Conservation (phyloP, 2,113 vertebrate genomes). For the Cygnus atratus region DNA sequence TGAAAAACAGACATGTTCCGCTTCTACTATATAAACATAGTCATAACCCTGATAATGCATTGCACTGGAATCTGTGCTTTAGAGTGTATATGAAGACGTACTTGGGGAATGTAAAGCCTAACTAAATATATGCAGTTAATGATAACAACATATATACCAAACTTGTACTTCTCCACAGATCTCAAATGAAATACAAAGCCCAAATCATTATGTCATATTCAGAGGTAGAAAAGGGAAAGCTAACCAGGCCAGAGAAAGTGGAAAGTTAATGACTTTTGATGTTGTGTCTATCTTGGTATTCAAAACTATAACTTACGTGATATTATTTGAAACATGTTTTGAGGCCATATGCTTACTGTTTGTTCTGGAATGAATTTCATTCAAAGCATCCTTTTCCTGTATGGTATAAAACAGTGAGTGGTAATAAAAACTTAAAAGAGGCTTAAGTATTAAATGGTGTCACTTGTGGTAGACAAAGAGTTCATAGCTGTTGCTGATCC, state of each 20-base stretch:
- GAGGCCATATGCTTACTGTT: conserved; percentile 6
- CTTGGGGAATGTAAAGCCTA: conserved; percentile 22
- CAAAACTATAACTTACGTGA: background rate
- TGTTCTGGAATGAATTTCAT: conserved; percentile 11
- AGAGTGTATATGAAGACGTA: background rate
- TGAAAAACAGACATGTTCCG: conserved; percentile 28
- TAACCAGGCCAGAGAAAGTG: background rate
- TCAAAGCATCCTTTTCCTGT: conserved; percentile 21
- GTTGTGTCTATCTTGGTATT: background rate
- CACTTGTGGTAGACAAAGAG: background rate
- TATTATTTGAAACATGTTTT: conserved; percentile 29
- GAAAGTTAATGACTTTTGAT: background rate
- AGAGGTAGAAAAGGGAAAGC: conserved; percentile 16
- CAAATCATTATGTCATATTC: background rate
- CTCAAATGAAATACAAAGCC: background rate
- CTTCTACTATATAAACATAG: conserved; percentile 40
- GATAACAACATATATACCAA: background rate
- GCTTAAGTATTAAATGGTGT: background rate
- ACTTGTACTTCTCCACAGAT: background rate
- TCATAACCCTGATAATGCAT: background rate
- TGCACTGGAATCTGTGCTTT: background rate
- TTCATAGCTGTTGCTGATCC: background rate
- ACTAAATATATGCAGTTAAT: background rate
- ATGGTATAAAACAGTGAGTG: background rate
- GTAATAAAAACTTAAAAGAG: background rate